Evolutionary conservation across 2,888 invertebrate species (phyloP), one percentile per base, ranked within the genome.

Genomic region (Dusona sp.): DNA sequence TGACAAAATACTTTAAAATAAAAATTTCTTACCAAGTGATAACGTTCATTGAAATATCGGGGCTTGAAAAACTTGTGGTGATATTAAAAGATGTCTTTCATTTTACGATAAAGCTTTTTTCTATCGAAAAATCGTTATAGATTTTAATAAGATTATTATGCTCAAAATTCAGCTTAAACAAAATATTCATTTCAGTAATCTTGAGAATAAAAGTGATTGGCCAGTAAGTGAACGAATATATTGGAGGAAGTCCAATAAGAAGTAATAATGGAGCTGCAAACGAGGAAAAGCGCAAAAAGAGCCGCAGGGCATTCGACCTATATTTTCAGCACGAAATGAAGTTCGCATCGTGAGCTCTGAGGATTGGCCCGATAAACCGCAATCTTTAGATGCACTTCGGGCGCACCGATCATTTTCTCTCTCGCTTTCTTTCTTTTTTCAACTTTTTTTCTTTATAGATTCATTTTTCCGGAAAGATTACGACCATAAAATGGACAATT

Each of bases 331-430:
- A 65, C 73, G 67, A 80, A 85, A 87, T 81, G 72, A 87, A 85
- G 84, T 87, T 82, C 75, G 73, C 61, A 74, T 45, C 81, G 79
- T 61, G 51, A 73, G 77, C 77, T 61, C 64, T 54, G 29, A 48
- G 84, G 78, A 86, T 86, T 81, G 73, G 61, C 83, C 51, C 84
- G 84, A 87, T 87, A 84, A 87, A 87, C 84, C 82, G 68, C 86
- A 84, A 84, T 87, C 84, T 87, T 87, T 72, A 75, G 86, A 82
- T 87, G 81, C 82, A 82, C 84, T 79, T 83, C 80, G 45, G 79
- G 33, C 70, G 51, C 81, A 73, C 74, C 64, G 38, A 38, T 51
- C 72, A 36, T 29, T 45, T 51, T 36, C 51, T 33, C 51, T 19
- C 51, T 33, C 51, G 19, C n/a, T 45, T 19, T 19, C 51, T 51